A percentile compares a stretch with the other conserved stretches of the same genome.
phyloP scores from a whole-genome alignment of 2,797 vertebrate species.

The Melanotaenia maccullochi region DNA sequence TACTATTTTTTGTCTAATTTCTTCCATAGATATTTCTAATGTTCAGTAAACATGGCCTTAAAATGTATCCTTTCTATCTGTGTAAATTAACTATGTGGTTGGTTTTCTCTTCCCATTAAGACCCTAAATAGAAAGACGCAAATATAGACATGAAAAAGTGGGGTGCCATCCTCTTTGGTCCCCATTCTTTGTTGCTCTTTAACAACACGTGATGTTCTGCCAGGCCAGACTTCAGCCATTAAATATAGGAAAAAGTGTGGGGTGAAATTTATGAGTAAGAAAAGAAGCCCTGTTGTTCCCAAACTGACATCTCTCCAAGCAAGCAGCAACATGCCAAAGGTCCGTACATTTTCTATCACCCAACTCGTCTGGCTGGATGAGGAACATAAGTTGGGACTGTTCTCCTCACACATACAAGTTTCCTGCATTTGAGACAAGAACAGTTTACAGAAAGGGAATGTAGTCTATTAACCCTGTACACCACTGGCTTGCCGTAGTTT shows the following conservation, averaged over 20 bases:
- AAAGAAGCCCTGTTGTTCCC: conserved; percentile 43
- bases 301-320: conserved; percentile 34
- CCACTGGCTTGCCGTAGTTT: conserved; percentile 23
- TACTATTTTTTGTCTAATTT: background rate
- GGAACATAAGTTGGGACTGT: conserved; percentile 25
- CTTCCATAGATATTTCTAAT: background rate
- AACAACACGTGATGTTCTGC: conserved; percentile 30
- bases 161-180: conserved; percentile 26
- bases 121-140: conserved; percentile 15
- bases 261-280: conserved; percentile 32
- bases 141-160: conserved; percentile 22
- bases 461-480: conserved; percentile 15
- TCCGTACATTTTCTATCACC: conserved; percentile 29
- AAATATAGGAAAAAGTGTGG: conserved; percentile 13
- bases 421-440: conserved; percentile 7
- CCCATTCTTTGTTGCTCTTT: conserved; percentile 18
- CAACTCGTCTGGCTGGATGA: conserved; percentile 18
- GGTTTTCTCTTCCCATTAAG: background rate
- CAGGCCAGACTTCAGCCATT: conserved; percentile 21
- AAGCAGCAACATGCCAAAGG: conserved; percentile 38
- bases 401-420: conserved; percentile 16
- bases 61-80: background rate
- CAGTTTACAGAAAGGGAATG: conserved; percentile 9
- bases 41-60: background rate
- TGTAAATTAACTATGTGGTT: too few species aligned